Evolutionary conservation across 2,113 vertebrate species (phyloP), one percentile per base, ranked within the genome.

Genomic region (Eulemur macaco): DNA sequence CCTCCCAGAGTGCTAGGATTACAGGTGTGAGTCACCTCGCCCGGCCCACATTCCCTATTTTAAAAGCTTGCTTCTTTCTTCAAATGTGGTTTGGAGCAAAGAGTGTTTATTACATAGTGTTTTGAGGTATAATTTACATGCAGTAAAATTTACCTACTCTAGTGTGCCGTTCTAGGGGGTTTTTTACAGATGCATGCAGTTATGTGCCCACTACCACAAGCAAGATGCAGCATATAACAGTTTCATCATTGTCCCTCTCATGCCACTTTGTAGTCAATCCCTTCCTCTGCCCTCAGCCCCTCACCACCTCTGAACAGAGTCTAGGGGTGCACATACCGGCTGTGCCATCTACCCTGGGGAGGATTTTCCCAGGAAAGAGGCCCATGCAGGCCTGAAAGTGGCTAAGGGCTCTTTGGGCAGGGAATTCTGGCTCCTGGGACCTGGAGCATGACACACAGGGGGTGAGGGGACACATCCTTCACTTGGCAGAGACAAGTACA

Each of bases 21-120:
- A 63, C 25, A 63, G 23, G 11, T 29, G 23, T 29, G 25, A 63
- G 27, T 10, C 60, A 63, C 9, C 27, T 2, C 20, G 7, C 54
- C 54, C 2, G 54, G 54, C 60, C 60, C 60, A 29, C 60, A 66
- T 73, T 60, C 27, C 13, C 37, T 39, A 6, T 86, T 94, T 84
- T 71, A 95, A 60, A 89, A 71, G 89, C 86, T 63, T 86, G 47
- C 27, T 76, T 42, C n/a, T 91, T 96, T 93, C 82, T 94, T 83
- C 82, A 80, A 95, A 86, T 45, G 56, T 86, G 69, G 37, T 68
- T 89, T 86, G 68, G 68, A 89, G 63, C 64, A 68, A 85, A 91
- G 21, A 37, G 10, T 78, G 73, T 94, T 84, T 64, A 96, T 86
- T 89, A 69, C 20, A 52, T 76, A 56, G 78, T 86, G 34, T 87